Evolutionary conservation across 30 jellyfish, hydroid and myxozoan genomes (phyloP), one percentile per base, ranked within the genome.

Genomic region (Nemopilema nomurai): DNA sequence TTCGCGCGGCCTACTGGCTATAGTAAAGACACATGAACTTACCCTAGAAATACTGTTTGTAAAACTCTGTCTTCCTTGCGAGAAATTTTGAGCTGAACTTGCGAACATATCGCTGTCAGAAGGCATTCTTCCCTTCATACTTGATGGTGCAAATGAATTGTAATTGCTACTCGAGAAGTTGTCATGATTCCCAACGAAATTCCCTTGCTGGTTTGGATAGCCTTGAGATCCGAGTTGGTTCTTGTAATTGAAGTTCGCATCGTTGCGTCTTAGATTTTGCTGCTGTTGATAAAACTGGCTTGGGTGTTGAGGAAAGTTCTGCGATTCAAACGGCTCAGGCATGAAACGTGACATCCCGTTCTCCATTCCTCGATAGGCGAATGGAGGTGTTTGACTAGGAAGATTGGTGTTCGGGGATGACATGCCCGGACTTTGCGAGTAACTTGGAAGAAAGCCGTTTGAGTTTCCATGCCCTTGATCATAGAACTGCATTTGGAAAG

Each of bases 311-410:
- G 49, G 84, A 63, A 79, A 79, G 90, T 71, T 87, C 82, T 87
- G 96, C 19, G 77, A 49, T 31, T 87, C 96, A 50, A 77, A 87
- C 66, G 52, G 88, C 52, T 87, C 96, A 52, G 88, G 69, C 88
- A 87, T 78, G 83, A 74, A 87, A 68, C 96, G 88, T 77, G 96
- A 78, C 84, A 87, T 87, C 51, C 96, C 96, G 87, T 87, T 87
- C 96, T 87, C 96, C 88, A 79, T 87, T 24, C 81, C 76, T 76
- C 92, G 92, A 72, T 52, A 83, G 29, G 71, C 92, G 86, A 71
- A 83, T 83, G 91, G 91, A 72, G 92, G 86, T 71, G 92, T 67
- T 72, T 62, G 92, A 63, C 83, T 73, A 62, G 92, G 53, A 65
- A 83, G 76, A 68, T 69, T 83, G 92, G 62, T 83, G 86, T 65